Base-by-base conservation (phyloP, 1,140 invertebrate species). In the Acromyrmex heyeri region DNA sequence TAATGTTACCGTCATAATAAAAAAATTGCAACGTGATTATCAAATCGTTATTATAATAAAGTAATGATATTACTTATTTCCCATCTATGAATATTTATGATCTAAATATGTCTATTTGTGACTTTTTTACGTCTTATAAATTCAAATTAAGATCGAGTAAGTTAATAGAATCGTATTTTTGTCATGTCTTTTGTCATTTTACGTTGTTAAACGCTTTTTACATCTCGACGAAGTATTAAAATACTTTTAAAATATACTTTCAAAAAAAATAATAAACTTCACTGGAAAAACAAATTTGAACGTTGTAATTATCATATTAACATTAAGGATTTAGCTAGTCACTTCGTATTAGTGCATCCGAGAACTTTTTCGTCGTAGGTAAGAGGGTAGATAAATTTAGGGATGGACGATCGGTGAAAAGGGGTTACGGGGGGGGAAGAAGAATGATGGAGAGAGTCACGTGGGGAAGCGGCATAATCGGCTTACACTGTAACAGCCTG, bases 401-500 rank as follows among this genome's bases (percentile, higher is more conserved):
- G 62, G n/a, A 30, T 30, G 38, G 38, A 78, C 59, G 59, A 59
- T 70, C 64, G 27, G 65, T 0, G 18, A 50, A 16, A 55, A 69
- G 21, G 21, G 78, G 30, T 81, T 4, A 48, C 7, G 6, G 38
- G 34, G 77, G 24, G 73, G 44, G 69, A 24, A 24, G 57, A 76
- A 53, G 82, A 69, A 69, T 44, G 82, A 67, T 27, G 55, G 69
- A 50, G 79, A 83, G 61, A 64, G 57, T 81, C 55, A 27, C 70
- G 82, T 62, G 53, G 65, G 69, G 69, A 24, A 73, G 48, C 77
- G 62, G 73, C 87, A 90, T 91, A 91, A 91, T 91, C 90, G 90
- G 90, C 90, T 91, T 91, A 91, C 86, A 90, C 82, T 79, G 88
- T 88, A 79, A 89, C 86, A 88, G 86, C 53, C 87, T 86, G 88